Percentiles rank a stretch among this genome's conserved stretches.
Evolutionary conservation across 30 jellyfish, hydroid and myxozoan genomes (phyloP).

Genomic region (Aurelia sp.): DNA sequence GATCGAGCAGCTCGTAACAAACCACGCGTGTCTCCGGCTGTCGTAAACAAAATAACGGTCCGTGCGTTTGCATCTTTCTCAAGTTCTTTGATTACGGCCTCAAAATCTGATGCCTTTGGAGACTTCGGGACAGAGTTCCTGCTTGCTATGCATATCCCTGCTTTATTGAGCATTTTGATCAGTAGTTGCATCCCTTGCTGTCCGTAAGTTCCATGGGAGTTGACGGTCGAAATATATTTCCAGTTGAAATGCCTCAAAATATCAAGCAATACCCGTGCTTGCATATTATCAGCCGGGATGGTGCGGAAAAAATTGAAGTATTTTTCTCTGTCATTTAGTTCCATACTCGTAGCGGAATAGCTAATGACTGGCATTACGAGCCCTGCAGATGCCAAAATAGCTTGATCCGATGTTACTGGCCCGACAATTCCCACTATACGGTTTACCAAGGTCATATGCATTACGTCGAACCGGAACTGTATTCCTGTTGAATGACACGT

Average conservation of each 20-base stretch:
- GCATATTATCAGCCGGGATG: slow-evolving; percentile 50
- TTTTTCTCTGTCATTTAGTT: slow-evolving; percentile 41
- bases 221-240: slow-evolving; percentile 53
- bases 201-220: slow-evolving; percentile 55
- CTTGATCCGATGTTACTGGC: slow-evolving; percentile 59
- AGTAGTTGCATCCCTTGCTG: slow-evolving; percentile 56
- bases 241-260: slow-evolving; percentile 36
- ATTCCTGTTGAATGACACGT: slow-evolving; percentile 31
- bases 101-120: slow-evolving; percentile 11
- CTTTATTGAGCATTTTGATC: background rate
- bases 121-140: background rate
- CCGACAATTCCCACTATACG: slow-evolving; percentile 38
- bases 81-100: background rate
- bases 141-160: slow-evolving; percentile 25
- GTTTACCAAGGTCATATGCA: background rate
- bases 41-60: slow-evolving; percentile 30
- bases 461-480: background rate
- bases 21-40: slow-evolving; percentile 63
- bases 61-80: slow-evolving; percentile 22
- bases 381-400: slow-evolving; percentile 47
- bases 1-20: slow-evolving; percentile 24
- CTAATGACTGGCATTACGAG: slow-evolving; percentile 34
- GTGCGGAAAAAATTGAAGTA: slow-evolving; percentile 55
- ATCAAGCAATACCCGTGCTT: slow-evolving; percentile 35
- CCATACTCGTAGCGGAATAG: slow-evolving; percentile 63